Evolutionary conservation across 2,797 vertebrate genomes (phyloP).

Genomic region (Lophius americanus): DNA sequence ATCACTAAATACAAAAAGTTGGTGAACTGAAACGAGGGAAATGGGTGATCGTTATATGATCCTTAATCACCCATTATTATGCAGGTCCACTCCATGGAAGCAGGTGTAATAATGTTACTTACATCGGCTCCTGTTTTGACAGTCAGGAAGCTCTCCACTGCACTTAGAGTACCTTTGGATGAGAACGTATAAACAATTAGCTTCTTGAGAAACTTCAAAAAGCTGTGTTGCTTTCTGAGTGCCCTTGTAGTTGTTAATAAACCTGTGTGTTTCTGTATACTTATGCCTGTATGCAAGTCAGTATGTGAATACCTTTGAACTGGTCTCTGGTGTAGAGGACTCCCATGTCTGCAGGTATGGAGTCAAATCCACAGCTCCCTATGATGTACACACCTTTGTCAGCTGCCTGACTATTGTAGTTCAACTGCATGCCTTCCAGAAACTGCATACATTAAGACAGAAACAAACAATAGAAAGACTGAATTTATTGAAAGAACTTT

Average conservation of each 20-base stretch:
- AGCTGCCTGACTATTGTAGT: slow-evolving; percentile 88
- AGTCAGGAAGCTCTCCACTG: slow-evolving; percentile 93
- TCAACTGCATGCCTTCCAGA: slow-evolving; percentile 91
- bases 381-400: slow-evolving; percentile 91
- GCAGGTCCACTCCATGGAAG: background rate
- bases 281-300: background rate
- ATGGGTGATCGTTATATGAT: background rate
- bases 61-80: too few relatives aligned
- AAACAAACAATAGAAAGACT: slow-evolving; percentile 14
- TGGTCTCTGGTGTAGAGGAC: slow-evolving; percentile 92
- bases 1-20: background rate
- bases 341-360: slow-evolving; percentile 95
- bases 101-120: slow-evolving; percentile 28
- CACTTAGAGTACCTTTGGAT: slow-evolving; percentile 88
- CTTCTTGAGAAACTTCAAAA: background rate
- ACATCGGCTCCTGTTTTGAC: slow-evolving; percentile 88
- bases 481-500: too few relatives aligned
- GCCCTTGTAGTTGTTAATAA: background rate
- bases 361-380: slow-evolving; percentile 97
- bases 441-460: slow-evolving; percentile 80
- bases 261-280: background rate
- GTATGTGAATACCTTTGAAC: slow-evolving; percentile 84
- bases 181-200: background rate
- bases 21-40: background rate
- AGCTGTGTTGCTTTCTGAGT: background rate